These are phyloP conservation scores for Leptopilina boulardi DNA, from an alignment of 1,140 invertebrate species.

Conservation along the genomic window DNA sequence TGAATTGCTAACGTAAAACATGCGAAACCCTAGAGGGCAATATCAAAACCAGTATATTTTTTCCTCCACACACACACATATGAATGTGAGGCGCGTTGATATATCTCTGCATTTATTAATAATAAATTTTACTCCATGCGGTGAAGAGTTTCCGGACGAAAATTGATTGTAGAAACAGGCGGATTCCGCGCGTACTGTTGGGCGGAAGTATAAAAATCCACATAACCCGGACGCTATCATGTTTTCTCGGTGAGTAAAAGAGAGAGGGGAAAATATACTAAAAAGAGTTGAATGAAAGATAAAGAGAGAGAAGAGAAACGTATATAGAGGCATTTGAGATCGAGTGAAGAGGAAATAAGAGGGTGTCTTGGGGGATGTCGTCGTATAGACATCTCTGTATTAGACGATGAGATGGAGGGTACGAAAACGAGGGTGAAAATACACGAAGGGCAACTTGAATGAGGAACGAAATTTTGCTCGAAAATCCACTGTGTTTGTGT, in stretches of 20 bases:
- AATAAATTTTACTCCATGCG: background rate
- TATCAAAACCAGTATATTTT: slow-evolving; percentile 7
- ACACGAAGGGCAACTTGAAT: slow-evolving; percentile 36
- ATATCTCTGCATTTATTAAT: slow-evolving; percentile 32
- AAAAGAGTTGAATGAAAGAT: background rate
- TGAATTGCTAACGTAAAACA: background rate
- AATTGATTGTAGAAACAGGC: slow-evolving; percentile 29
- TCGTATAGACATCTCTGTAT: background rate
- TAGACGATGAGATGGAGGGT: background rate
- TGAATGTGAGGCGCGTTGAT: background rate
- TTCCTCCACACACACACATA: background rate
- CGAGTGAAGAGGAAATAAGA: slow-evolving; percentile 23
- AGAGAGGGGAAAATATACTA: background rate
- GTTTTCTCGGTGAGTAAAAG: background rate
- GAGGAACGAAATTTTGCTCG: slow-evolving; percentile 43
- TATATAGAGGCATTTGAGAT: background rate
- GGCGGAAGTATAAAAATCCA: slow-evolving; percentile 32
- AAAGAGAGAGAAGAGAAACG: background rate
- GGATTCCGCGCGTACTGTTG: slow-evolving; percentile 12
- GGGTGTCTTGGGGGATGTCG: slow-evolving; percentile 20
- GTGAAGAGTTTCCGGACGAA: slow-evolving; percentile 15
- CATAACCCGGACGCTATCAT: slow-evolving; percentile 18
- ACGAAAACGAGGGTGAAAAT: slow-evolving; percentile 49
- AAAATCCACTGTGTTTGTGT: slow-evolving; percentile 39
- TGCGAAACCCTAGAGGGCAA: background rate